A percentile compares a stretch with the other conserved stretches of the same genome.
phyloP scores from a whole-genome alignment of 92 coral and sea anemone species.

The Plumapathes pennacea region DNA sequence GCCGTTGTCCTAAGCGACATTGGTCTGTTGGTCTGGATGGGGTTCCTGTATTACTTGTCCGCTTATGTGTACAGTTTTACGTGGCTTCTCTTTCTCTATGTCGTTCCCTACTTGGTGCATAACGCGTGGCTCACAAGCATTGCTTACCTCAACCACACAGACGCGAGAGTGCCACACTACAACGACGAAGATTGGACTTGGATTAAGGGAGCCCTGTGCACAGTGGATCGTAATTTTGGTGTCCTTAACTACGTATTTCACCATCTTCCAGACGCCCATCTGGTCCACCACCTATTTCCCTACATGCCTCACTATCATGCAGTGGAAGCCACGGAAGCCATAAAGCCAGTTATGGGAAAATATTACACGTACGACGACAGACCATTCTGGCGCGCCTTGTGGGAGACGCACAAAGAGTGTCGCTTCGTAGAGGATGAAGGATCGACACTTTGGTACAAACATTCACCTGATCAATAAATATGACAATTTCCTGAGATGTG shows the following conservation, averaged over 20 bases:
- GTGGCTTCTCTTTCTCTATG: constrained; percentile 69
- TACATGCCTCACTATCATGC: constrained; percentile 85
- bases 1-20: constrained; percentile 77
- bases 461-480: constrained; percentile 56
- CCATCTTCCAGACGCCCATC: constrained; percentile 74
- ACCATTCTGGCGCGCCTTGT: constrained; percentile 80
- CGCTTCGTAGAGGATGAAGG: constrained; percentile 83
- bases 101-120: constrained; percentile 52
- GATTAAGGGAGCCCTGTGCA: constrained; percentile 84
- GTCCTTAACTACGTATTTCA: constrained; percentile 71
- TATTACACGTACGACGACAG: constrained; percentile 73
- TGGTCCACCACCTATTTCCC: constrained; percentile 74
- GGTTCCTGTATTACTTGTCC: constrained; percentile 44
- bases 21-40: constrained; percentile 63
- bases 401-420: constrained; percentile 74
- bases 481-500: too few relatives aligned
- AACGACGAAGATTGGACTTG: constrained; percentile 86
- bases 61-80: constrained; percentile 32
- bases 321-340: constrained; percentile 72
- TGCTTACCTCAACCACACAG: constrained; percentile 84
- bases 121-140: constrained; percentile 85
- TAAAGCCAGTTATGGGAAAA: constrained; percentile 72
- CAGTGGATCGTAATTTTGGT: constrained; percentile 83
- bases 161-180: constrained; percentile 73
- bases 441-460: constrained; percentile 73